Conservation (phyloP, 1,140 invertebrate species). For the Halictus rubicundus region DNA sequence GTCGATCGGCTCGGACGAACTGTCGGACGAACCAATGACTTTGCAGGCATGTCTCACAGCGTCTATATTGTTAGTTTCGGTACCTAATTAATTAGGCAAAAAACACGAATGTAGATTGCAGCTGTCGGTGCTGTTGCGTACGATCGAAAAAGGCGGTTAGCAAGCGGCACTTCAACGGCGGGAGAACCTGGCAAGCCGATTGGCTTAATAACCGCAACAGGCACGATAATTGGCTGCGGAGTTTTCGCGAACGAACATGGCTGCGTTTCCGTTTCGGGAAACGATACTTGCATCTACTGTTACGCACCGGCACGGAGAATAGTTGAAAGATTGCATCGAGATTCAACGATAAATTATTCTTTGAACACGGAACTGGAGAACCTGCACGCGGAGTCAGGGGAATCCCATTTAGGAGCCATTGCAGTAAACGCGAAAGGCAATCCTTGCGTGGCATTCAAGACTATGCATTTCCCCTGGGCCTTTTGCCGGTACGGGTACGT, state of each 20-base stretch:
- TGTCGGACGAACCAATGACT: constrained; percentile 3
- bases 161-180: constrained; percentile 59
- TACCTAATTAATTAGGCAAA: not conserved
- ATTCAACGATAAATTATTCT: not conserved
- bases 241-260: constrained; percentile 56
- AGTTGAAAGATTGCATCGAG: constrained; percentile 29
- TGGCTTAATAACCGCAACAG: constrained; percentile 48
- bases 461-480: constrained; percentile 63
- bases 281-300: constrained; percentile 52
- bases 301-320: constrained; percentile 60
- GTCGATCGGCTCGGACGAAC: not conserved
- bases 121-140: constrained; percentile 60
- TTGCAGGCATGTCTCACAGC: constrained; percentile 28
- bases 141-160: constrained; percentile 55
- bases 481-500: constrained; percentile 55
- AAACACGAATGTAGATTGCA: constrained; percentile 20
- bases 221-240: constrained; percentile 63
- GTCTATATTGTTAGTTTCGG: too few species aligned
- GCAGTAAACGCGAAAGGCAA: constrained; percentile 47
- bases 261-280: constrained; percentile 59
- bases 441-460: constrained; percentile 49
- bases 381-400: constrained; percentile 36
- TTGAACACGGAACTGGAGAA: constrained; percentile 43
- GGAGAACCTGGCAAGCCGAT: constrained; percentile 47
- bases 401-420: constrained; percentile 46